A percentile compares a stretch with the other conserved stretches of the same genome.
Conservation (phyloP, 1,140 invertebrate species). For the Berghia stephanieae region DNA sequence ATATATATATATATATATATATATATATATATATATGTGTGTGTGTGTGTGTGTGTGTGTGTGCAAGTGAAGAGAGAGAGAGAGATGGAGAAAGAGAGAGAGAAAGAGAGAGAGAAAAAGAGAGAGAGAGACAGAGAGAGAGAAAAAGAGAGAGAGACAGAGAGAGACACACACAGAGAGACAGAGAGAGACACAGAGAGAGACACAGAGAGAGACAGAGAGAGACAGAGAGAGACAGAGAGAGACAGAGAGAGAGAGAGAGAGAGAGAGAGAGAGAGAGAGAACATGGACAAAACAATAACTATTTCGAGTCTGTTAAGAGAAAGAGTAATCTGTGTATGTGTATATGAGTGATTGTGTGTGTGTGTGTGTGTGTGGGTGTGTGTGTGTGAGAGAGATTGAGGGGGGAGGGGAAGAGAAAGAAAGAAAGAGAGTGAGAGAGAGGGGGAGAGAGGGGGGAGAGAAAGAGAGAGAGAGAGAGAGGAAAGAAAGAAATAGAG, state of each 20-base stretch:
- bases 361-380: no score
- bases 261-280: neutral
- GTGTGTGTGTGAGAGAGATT: no score
- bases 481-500: neutral
- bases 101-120: conserved; percentile 8
- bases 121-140: conserved; percentile 1
- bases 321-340: no score
- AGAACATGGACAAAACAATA: no score
- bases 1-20: no score
- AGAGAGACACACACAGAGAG: neutral
- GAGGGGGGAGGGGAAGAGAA: no score
- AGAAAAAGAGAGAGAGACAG: conserved; percentile 5
- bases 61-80: no score
- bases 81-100: conserved; percentile 12
- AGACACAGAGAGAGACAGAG: neutral
- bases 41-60: no score
- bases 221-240: conserved; percentile 15
- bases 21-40: no score
- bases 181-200: neutral
- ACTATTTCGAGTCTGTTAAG: no score
- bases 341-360: no score
- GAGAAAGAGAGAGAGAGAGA: neutral
- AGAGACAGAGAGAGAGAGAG: conserved; percentile 10
- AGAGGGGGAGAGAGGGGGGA: neutral
- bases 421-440: neutral